phyloP scores from a whole-genome alignment of 2,888 invertebrate species.

The Apamea anceps region DNA sequence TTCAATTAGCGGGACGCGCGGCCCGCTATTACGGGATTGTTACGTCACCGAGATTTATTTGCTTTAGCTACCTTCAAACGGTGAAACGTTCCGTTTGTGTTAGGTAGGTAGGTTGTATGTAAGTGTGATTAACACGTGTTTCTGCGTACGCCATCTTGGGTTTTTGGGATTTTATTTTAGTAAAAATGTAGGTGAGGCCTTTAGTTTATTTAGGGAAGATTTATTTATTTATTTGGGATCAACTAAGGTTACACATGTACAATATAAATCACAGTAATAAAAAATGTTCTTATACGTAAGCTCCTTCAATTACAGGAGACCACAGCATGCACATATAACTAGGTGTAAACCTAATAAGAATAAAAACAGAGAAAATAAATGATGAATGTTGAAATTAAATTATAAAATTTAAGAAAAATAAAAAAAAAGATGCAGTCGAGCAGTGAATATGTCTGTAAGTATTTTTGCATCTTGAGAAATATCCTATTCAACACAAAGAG shows the following conservation, averaged over 20 bases:
- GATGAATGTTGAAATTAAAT: neutral
- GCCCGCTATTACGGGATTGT: slow-evolving; percentile 73
- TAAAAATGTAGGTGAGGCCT: neutral
- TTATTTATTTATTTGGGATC: neutral
- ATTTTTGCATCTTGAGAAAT: neutral
- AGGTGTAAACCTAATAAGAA: neutral
- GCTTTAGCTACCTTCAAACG: slow-evolving; percentile 59
- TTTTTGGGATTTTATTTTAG: neutral
- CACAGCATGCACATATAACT: neutral
- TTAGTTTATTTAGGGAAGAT: neutral
- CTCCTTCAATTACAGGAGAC: neutral
- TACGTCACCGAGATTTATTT: slow-evolving; percentile 76
- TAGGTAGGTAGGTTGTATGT: neutral
- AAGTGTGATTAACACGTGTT: slow-evolving; percentile 23
- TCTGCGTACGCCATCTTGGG: too few relatives aligned
- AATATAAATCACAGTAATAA: neutral
- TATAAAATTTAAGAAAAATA: neutral
- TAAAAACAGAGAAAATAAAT: neutral
- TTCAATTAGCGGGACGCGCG: slow-evolving; percentile 75
- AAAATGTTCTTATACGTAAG: neutral
- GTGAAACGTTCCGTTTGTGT: slow-evolving; percentile 52
- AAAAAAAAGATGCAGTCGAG: neutral
- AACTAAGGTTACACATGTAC: neutral
- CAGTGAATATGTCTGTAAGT: neutral
- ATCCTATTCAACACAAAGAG: neutral